Percentiles rank a stretch among this genome's conserved stretches.
Conservation (phyloP, 2,888 invertebrate genomes). For the Sabatieria punctata region DNA sequence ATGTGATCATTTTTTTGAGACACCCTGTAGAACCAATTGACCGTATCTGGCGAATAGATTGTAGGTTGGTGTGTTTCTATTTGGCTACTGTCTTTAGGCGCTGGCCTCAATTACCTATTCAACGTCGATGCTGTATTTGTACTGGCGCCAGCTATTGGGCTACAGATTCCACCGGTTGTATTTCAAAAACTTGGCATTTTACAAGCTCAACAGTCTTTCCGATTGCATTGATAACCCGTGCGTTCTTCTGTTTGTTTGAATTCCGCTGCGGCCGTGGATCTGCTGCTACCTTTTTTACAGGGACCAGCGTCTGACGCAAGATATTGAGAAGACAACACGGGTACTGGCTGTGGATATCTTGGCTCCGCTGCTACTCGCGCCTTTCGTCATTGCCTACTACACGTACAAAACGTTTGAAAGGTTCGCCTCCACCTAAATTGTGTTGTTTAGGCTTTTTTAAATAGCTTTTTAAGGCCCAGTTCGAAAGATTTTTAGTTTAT, state of each 20-base stretch:
- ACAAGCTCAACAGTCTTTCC: conserved; percentile 36
- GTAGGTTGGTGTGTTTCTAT: background rate
- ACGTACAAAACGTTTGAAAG: conserved; percentile 38
- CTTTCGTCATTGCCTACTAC: conserved; percentile 43
- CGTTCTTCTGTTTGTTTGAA: conserved; percentile 18
- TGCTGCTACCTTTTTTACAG: conserved; percentile 1
- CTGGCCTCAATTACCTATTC: conserved; percentile 35
- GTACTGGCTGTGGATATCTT: conserved; percentile 35
- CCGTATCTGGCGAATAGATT: too few species aligned
- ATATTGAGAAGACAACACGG: conserved; percentile 39
- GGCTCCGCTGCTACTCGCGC: conserved; percentile 34
- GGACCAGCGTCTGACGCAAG: too few species aligned
- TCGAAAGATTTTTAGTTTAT: background rate
- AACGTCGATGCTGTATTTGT: conserved; percentile 37
- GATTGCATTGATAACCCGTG: conserved; percentile 40
- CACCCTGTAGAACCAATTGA: too few species aligned
- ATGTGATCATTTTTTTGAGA: too few species aligned
- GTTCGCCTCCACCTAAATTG: conserved; percentile 22
- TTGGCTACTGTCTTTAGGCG: conserved; percentile 28
- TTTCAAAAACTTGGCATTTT: conserved; percentile 39
- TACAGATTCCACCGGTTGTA: conserved; percentile 38
- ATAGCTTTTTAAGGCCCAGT: background rate
- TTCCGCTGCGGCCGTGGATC: background rate
- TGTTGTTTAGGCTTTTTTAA: background rate
- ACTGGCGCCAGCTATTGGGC: conserved; percentile 38